Evolutionary conservation across 2,797 vertebrate genomes (phyloP), one percentile per base, ranked within the genome.

Genomic region (Siniperca undulata): DNA sequence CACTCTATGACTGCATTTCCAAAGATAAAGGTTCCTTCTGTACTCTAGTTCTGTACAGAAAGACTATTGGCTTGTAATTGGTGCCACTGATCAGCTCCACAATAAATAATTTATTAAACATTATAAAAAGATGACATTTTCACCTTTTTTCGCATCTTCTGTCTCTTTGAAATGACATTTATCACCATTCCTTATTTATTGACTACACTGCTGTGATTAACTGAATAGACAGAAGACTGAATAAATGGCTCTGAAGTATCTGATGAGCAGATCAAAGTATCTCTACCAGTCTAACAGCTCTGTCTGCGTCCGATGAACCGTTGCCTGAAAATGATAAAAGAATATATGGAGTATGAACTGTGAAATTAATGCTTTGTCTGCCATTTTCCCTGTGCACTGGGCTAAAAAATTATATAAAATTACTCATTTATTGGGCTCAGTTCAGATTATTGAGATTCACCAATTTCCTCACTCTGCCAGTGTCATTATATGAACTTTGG

Each of bases 281-380:
- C 81, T 81, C 79, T 20, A 42, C n/a, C 42, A 82, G 62, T 60
- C 78, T 77, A 78, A 81, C 77, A 53, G 60, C 85, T 88, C 67
- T 83, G 75, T 86, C 80, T 81, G 44, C 7, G 50, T 71, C 79
- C 46, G 17, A 66, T 88, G 82, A 91, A 80, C 81, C 80, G 56
- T 78, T 52, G 72, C 78, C 48, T 56, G 68, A 76, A 74, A 76
- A 77, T 67, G 82, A 88, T 91, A 84, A 83, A 89, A 86, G 65
- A 88, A 84, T 82, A 88, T 80, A 83, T 85, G 79, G 61, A 81
- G 85, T 84, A 80, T 89, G 86, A 92, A 89, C 80, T 93, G 87
- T 94, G 92, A 93, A 93, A 94, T 92, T 2, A 86, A 89, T 89
- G 87, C 86, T 88, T 86, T 86, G 83, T 86, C 86, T 92, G 73